These are phyloP conservation scores for Danio tinwini DNA, from an alignment of 2,797 vertebrate genomes.

Conservation along the genomic window DNA sequence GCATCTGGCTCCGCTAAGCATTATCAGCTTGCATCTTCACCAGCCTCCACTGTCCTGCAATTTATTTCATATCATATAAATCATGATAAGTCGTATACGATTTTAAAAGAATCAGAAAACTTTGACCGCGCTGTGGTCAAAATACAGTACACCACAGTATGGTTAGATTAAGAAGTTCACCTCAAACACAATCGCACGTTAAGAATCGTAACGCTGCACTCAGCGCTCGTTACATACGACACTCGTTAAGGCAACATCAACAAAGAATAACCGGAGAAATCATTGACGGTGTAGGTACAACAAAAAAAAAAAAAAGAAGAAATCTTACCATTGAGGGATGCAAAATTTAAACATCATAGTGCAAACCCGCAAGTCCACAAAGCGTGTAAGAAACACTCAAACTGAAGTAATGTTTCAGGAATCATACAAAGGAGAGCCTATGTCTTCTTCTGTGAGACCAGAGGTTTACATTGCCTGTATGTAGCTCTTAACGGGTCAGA, in stretches of 20 bases:
- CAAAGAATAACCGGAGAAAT: constrained; percentile 48
- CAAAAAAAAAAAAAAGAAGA: constrained; percentile 20
- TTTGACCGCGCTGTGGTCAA: constrained; percentile 35
- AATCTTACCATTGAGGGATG: constrained; percentile 52
- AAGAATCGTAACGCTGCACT: constrained; percentile 22
- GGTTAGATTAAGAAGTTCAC: constrained; percentile 44
- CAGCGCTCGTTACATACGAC: constrained; percentile 37
- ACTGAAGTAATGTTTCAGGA: constrained; percentile 39
- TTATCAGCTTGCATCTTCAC: constrained; percentile 18
- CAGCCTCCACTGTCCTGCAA: neutral
- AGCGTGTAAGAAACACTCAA: constrained; percentile 43
- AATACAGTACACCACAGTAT: constrained; percentile 29
- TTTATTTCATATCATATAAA: constrained; percentile 40
- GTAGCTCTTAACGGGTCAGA: constrained; percentile 52
- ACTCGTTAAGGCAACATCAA: constrained; percentile 63
- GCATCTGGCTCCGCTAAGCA: constrained; percentile 17
- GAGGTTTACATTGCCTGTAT: constrained; percentile 24
- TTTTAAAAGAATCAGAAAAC: constrained; percentile 36
- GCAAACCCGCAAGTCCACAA: constrained; percentile 50
- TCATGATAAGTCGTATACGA: constrained; percentile 31
- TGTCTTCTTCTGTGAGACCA: constrained; percentile 47
- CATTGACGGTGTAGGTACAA: constrained; percentile 43
- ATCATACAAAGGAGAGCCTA: constrained; percentile 46
- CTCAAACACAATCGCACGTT: constrained; percentile 49
- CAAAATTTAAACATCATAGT: constrained; percentile 45